phyloP scores from a whole-genome alignment of 2,888 invertebrate species.

The Abrostola tripartita region DNA sequence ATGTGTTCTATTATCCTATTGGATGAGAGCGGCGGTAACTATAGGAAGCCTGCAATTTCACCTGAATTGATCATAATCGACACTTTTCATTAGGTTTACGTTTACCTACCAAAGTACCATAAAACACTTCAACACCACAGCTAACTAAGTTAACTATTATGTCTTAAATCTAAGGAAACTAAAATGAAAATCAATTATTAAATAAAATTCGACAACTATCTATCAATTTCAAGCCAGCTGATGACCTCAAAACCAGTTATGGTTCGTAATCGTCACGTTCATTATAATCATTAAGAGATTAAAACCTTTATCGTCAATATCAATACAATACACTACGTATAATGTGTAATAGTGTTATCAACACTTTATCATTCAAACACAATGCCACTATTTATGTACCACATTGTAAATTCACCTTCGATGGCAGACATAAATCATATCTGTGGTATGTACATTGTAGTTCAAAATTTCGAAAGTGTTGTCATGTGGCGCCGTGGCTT shows the following conservation, averaged over 20 bases:
- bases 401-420: constrained; percentile 28
- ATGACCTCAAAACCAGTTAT: neutral
- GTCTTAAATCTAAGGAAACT: too few species aligned
- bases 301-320: constrained; percentile 11
- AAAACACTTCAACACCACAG: too few species aligned
- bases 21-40: too few species aligned
- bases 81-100: too few species aligned
- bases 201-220: neutral
- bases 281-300: constrained; percentile 22
- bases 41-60: too few species aligned
- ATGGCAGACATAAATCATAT: constrained; percentile 15
- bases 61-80: too few species aligned
- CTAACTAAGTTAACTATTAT: too few species aligned
- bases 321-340: neutral
- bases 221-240: neutral
- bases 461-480: constrained; percentile 49
- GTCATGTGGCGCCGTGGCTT: constrained; percentile 90
- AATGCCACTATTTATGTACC: constrained; percentile 17
- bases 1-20: too few species aligned
- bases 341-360: constrained; percentile 31
- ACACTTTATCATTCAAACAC: constrained; percentile 13
- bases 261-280: neutral
- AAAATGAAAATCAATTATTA: too few species aligned
- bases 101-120: too few species aligned
- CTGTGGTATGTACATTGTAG: neutral